Percentiles rank a stretch among this genome's conserved stretches.
phyloP scores from a whole-genome alignment of 2,888 invertebrate genomes.

The Ectemnius continuus region DNA sequence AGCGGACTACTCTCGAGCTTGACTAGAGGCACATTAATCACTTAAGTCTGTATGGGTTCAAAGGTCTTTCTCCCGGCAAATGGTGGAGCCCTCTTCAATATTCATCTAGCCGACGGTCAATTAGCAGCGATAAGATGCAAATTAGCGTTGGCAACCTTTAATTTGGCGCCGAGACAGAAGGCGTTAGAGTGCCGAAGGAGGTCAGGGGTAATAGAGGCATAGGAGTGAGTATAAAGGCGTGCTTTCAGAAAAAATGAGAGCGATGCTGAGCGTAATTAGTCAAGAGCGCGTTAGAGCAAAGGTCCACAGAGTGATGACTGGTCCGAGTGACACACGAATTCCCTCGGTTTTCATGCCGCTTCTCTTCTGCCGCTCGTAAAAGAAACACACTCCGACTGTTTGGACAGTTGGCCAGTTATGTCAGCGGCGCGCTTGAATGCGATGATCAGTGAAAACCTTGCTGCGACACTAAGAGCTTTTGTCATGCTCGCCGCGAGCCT shows the following conservation, averaged over 20 bases:
- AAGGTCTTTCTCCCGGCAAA: too few relatives aligned
- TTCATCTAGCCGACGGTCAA: too few relatives aligned
- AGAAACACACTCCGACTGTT: background rate
- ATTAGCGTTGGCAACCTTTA: background rate
- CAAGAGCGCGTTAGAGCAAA: background rate
- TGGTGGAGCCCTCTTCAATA: too few relatives aligned
- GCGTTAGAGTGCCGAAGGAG: background rate
- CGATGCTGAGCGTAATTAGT: slow-evolving; percentile 1
- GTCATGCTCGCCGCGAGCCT: slow-evolving; percentile 2
- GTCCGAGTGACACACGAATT: slow-evolving; percentile 5
- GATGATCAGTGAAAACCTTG: background rate
- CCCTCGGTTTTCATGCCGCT: too few relatives aligned
- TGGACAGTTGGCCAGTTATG: slow-evolving; percentile 15
- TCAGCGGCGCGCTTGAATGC: background rate
- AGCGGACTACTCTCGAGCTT: too few relatives aligned
- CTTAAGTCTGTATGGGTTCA: too few relatives aligned
- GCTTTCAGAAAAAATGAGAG: slow-evolving; percentile 10
- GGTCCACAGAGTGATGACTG: slow-evolving; percentile 5
- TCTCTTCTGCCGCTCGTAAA: background rate
- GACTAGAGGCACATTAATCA: too few relatives aligned
- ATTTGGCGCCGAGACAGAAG: background rate
- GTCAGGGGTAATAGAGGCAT: background rate
- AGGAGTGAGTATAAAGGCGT: background rate
- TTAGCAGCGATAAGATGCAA: slow-evolving; percentile 1
- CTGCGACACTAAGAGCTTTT: background rate